Base-by-base conservation (phyloP, 2,113 vertebrate species). In the Benitochromis conjunctus region DNA sequence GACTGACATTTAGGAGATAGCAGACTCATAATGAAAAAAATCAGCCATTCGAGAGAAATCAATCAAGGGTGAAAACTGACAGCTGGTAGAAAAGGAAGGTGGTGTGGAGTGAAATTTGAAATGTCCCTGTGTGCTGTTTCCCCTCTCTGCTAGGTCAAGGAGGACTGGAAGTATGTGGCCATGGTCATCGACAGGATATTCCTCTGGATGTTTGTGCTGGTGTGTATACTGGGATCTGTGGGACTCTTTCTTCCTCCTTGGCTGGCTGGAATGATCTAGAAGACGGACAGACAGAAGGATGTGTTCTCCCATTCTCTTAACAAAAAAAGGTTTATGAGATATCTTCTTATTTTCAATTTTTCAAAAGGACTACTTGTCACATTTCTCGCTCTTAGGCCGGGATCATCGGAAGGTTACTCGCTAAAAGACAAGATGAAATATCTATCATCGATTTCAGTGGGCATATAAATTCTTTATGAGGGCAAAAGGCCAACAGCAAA, bases 121-220 rank as follows among this genome's bases (percentile, higher is more conserved):
- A 90, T 64, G 78, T 88, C 71, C 53, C 81, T 89, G 19, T 92
- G 36, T 88, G 38, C 41, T 91, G 38, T 94, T 74, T 88, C 71
- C 76, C 26, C 18, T 92, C 29, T 95, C 56, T 69, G 26, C 79
- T 94, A 99, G 99, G 98, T 99, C 93, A 99, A 98, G 91, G 98
- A 99, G 81, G 99, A 99, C 95, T 99, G 99, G 99, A 99, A 99
- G 86, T 99, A 98, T 0, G 98, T 99, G 21, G 99, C 98, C 2
- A 99, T 99, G 99, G 99, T 99, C 93, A 98, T 99, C 13, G 99
- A 99, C 95, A 96, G 99, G 86, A 98, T 99, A 93, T 99, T 99
- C 94, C 97, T 99, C 85, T 99, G 99, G 99, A 97, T 99, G 97
- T 99, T 99, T 93, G 94, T 99, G 86, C 92, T 99, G 1, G 98